A percentile compares a stretch with the other conserved stretches of the same genome.
phyloP scores from a whole-genome alignment of 2,113 vertebrate genomes.

The Butastur rufipennis region DNA sequence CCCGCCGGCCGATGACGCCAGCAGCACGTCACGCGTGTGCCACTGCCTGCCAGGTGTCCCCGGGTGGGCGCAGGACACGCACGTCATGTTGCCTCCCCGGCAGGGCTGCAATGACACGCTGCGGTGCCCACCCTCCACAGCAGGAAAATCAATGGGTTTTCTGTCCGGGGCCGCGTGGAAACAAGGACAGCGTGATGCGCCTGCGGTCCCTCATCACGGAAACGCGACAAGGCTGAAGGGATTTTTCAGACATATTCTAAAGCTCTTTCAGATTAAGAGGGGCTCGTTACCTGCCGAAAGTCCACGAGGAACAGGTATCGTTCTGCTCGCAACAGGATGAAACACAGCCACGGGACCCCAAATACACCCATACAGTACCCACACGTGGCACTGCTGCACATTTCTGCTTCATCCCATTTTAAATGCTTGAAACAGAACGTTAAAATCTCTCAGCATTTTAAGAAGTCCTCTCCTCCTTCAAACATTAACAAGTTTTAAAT shows the following conservation, averaged over 20 bases:
- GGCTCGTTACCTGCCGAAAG: background rate
- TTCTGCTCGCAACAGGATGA: background rate
- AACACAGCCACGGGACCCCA: background rate
- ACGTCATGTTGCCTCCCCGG: rapidly evolving
- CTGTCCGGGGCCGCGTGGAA: rapidly evolving
- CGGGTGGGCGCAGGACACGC: rapidly evolving
- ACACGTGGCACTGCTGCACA: rapidly evolving
- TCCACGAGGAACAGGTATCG: background rate
- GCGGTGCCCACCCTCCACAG: background rate
- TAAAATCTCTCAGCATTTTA: background rate
- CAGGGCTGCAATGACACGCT: rapidly evolving
- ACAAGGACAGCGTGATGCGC: rapidly evolving
- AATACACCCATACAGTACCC: no score
- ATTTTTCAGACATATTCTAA: background rate
- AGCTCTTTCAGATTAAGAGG: background rate
- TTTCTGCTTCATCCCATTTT: background rate
- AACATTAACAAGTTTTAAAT: background rate
- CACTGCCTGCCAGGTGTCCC: background rate
- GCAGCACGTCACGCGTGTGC: rapidly evolving
- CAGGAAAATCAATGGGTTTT: background rate
- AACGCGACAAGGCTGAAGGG: background rate
- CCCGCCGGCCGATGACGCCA: rapidly evolving
- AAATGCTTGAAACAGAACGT: background rate
- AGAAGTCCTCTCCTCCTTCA: background rate
- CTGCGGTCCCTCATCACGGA: rapidly evolving